These are phyloP conservation scores for Apis mellifera DNA, from an alignment of 1,140 invertebrate species.

Conservation along the genomic window Amel_HAv3.1 CM009939.2:9221001-9221500, in stretches of 20 bases:
- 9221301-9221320: too few species aligned
- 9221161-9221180: too few species aligned
- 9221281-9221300: too few species aligned
- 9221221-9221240: too few species aligned
- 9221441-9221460: neutral
- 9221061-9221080: neutral
- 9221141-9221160: conserved; percentile 10
- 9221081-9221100: conserved; percentile 17
- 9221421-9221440: neutral
- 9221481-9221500: neutral
- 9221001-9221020: neutral
- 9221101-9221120: conserved; percentile 21
- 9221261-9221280: too few species aligned
- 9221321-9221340: too few species aligned
- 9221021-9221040: conserved; percentile 47
- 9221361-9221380: neutral
- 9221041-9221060: conserved; percentile 3
- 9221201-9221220: too few species aligned
- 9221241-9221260: too few species aligned
- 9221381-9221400: neutral
- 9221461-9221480: neutral
- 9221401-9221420: conserved; percentile 20
- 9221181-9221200: too few species aligned
- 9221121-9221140: neutral
- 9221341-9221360: neutral